These are phyloP conservation scores for Emydura subglobosa DNA, from an alignment of 2,113 vertebrate genomes.

Conservation along the genomic window DNA sequence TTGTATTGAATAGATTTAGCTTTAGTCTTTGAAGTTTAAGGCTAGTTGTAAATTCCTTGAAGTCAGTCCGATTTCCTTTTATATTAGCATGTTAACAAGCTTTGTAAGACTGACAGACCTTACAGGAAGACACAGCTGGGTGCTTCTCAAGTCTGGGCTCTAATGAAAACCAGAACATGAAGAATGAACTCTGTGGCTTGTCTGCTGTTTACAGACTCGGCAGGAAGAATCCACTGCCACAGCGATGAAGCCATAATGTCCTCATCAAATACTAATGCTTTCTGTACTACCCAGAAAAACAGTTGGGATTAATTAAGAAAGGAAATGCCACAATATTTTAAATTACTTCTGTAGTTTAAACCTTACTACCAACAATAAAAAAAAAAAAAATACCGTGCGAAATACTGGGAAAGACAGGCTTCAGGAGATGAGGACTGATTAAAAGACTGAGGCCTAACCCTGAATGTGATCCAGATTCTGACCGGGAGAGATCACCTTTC, in stretches of 20 bases:
- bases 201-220: constrained; percentile 79
- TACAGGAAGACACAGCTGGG: constrained; percentile 85
- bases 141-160: constrained; percentile 74
- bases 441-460: neutral
- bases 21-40: constrained; percentile 85
- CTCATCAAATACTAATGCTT: constrained; percentile 69
- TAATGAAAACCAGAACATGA: constrained; percentile 83
- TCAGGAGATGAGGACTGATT: constrained; percentile 58
- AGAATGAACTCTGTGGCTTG: constrained; percentile 58
- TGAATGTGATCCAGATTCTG: constrained; percentile 18
- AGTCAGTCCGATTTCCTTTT: constrained; percentile 83
- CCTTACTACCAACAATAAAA: constrained; percentile 71
- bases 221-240: constrained; percentile 76
- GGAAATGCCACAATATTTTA: constrained; percentile 81
- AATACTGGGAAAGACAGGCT: constrained; percentile 48
- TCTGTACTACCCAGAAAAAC: constrained; percentile 70
- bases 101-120: constrained; percentile 82
- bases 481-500: neutral
- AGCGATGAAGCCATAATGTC: constrained; percentile 71
- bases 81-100: constrained; percentile 88
- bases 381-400: neutral
- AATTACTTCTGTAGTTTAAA: constrained; percentile 78
- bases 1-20: constrained; percentile 55
- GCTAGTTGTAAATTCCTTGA: constrained; percentile 87
- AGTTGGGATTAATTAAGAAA: constrained; percentile 85